Percentiles rank a stretch among this genome's conserved stretches.
Evolutionary conservation across 2,888 invertebrate species (phyloP).

Genomic region (Cheiracanthium punctorium): DNA sequence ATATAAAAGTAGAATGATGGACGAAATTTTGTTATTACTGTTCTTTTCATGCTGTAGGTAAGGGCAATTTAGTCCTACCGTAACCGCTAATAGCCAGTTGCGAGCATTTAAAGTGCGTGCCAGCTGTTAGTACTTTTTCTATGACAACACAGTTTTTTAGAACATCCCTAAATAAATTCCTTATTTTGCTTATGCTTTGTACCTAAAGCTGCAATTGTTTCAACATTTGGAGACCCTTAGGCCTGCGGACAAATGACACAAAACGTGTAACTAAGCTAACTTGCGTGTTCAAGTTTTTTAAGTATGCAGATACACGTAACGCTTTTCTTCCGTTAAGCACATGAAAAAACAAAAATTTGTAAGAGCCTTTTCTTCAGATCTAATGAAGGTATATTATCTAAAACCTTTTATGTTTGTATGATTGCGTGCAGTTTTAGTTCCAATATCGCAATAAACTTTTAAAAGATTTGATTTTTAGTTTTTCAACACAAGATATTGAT

Average conservation of each 20-base stretch:
- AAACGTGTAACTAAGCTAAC: neutral
- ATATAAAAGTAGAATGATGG: no score
- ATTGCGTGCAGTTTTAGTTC: no score
- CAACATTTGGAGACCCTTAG: neutral
- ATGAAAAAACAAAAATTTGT: no score
- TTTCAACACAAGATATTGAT: no score
- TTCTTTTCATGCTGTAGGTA: neutral
- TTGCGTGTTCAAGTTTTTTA: no score
- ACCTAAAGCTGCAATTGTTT: neutral
- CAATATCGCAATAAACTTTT: no score
- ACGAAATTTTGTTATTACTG: neutral
- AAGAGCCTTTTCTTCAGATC: no score
- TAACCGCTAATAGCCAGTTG: neutral
- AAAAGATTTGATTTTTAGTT: no score
- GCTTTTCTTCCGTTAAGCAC: no score
- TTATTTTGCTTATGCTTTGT: neutral
- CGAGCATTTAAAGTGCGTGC: neutral
- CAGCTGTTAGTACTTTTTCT: neutral
- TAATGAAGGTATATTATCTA: no score
- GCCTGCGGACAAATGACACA: neutral
- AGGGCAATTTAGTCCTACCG: neutral
- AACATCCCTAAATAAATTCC: neutral
- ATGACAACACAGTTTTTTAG: neutral
- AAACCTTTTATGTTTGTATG: no score
- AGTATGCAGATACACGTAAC: no score